A percentile compares a stretch with the other conserved stretches of the same genome.
Evolutionary conservation across 37 sponge, comb jelly and placozoan species (phyloP).

Genomic region (Diacarnus erythraeanus): DNA sequence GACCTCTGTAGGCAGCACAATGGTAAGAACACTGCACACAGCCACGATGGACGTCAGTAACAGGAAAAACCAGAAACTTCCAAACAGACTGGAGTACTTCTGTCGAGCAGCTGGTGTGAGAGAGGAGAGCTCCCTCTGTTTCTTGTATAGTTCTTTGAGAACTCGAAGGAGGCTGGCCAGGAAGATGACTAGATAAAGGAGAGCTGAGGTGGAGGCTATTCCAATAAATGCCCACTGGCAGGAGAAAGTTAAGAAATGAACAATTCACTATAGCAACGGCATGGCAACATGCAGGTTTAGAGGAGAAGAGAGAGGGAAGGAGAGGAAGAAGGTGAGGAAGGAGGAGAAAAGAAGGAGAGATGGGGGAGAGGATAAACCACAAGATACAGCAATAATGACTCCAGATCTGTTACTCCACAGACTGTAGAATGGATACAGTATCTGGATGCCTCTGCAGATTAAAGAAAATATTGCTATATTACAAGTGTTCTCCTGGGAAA

Average conservation of each 20-base stretch:
- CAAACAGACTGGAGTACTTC: slow-evolving; percentile 17
- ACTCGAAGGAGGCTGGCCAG: slow-evolving; percentile 10
- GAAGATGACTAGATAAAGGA: slow-evolving; percentile 34
- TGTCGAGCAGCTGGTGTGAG: slow-evolving; percentile 7
- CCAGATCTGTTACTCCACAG: slow-evolving; percentile 54
- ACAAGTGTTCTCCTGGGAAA: neutral
- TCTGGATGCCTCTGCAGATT: slow-evolving; percentile 27
- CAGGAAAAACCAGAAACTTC: slow-evolving; percentile 23
- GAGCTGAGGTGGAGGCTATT: slow-evolving; percentile 14
- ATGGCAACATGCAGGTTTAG: too few relatives aligned
- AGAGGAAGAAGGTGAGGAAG: slow-evolving; percentile 3
- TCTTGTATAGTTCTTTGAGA: slow-evolving; percentile 2
- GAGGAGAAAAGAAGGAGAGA: neutral
- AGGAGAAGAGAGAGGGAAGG: slow-evolving; percentile 15
- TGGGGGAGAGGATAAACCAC: too few relatives aligned
- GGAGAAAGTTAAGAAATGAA: neutral
- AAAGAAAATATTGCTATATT: neutral
- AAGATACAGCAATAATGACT: slow-evolving; percentile 50
- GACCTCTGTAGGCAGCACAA: slow-evolving; percentile 35
- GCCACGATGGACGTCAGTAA: slow-evolving; percentile 41
- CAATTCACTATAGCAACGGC: too few relatives aligned
- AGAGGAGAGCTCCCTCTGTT: slow-evolving; percentile 9
- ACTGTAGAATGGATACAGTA: slow-evolving; percentile 33
- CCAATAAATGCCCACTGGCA: slow-evolving; percentile 32
- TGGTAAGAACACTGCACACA: slow-evolving; percentile 25